These are phyloP conservation scores for Cremastobaeus sp. DNA, from an alignment of 2,888 invertebrate species.

Conservation along the genomic window DNA sequence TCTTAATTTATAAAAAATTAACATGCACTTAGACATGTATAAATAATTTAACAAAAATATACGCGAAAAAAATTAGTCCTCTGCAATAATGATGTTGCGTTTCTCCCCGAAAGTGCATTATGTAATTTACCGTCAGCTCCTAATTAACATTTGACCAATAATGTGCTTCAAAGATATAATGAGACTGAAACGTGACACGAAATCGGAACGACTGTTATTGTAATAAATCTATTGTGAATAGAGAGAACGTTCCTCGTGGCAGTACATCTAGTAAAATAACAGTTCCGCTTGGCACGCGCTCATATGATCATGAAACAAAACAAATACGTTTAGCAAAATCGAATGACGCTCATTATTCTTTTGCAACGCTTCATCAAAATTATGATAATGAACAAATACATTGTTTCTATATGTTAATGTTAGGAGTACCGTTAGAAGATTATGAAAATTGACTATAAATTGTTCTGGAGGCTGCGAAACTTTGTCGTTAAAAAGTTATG, in stretches of 20 bases:
- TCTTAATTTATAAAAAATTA: no score
- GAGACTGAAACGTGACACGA: slow-evolving; percentile 47
- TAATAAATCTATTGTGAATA: slow-evolving; percentile 57
- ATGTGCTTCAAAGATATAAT: slow-evolving; percentile 44
- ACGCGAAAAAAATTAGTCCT: no score
- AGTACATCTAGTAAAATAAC: slow-evolving; percentile 55
- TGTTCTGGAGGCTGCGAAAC: slow-evolving; percentile 40
- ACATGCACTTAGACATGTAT: no score
- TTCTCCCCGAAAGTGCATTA: no score
- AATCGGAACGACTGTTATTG: slow-evolving; percentile 49
- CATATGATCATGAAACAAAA: slow-evolving; percentile 39
- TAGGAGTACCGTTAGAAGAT: slow-evolving; percentile 38
- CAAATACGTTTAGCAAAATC: slow-evolving; percentile 40
- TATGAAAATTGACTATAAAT: slow-evolving; percentile 50
- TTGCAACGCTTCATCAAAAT: slow-evolving; percentile 25
- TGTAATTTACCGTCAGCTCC: no score
- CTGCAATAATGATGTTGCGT: no score
- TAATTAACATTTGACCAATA: slow-evolving; percentile 48
- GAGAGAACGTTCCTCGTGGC: slow-evolving; percentile 40
- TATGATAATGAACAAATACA: slow-evolving; percentile 38
- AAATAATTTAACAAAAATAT: no score
- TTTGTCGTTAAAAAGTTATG: slow-evolving; percentile 36
- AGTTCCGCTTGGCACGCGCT: slow-evolving; percentile 53
- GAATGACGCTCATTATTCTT: slow-evolving; percentile 48
- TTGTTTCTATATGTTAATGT: slow-evolving; percentile 24